Evolutionary conservation across 2,888 invertebrate species (phyloP).

Genomic region (Aphrophora alni): DNA sequence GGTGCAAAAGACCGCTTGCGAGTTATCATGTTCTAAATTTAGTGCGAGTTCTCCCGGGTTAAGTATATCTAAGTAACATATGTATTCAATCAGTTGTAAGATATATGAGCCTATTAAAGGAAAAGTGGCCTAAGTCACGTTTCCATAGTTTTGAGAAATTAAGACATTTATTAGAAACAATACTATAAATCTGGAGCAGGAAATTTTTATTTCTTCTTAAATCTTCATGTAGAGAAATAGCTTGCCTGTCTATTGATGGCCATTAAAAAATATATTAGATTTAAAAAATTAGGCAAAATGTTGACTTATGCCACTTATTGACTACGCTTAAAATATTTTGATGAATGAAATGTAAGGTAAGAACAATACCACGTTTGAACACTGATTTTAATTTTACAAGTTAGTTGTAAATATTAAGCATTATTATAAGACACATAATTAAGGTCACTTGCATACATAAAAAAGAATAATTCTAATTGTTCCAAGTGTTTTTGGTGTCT

Average conservation of each 20-base stretch:
- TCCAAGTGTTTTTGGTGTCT: slow-evolving; percentile 16
- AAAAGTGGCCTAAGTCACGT: background rate
- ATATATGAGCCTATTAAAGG: background rate
- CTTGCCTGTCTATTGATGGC: slow-evolving; percentile 14
- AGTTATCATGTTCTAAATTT: too few species aligned
- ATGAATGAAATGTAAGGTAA: slow-evolving; percentile 25
- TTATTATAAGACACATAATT: slow-evolving; percentile 6
- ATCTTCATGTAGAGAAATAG: slow-evolving; percentile 18
- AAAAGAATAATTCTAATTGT: slow-evolving; percentile 13
- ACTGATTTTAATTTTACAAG: slow-evolving; percentile 16
- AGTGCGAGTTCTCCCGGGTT: too few species aligned
- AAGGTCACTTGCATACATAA: too few species aligned
- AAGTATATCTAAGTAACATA: too few species aligned
- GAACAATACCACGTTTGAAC: slow-evolving; percentile 19
- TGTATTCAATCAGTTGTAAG: too few species aligned
- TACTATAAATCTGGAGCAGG: background rate
- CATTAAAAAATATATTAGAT: slow-evolving; percentile 14
- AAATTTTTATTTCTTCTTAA: background rate
- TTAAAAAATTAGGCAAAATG: slow-evolving; percentile 22
- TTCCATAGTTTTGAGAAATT: background rate
- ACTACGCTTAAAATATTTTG: slow-evolving; percentile 4
- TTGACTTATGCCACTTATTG: slow-evolving; percentile 27
- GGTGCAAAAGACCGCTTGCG: too few species aligned
- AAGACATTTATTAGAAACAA: background rate
- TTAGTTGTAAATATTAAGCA: slow-evolving; percentile 16